phyloP scores from a whole-genome alignment of 2,797 vertebrate genomes.

The Lagocephalus sceleratus region DNA sequence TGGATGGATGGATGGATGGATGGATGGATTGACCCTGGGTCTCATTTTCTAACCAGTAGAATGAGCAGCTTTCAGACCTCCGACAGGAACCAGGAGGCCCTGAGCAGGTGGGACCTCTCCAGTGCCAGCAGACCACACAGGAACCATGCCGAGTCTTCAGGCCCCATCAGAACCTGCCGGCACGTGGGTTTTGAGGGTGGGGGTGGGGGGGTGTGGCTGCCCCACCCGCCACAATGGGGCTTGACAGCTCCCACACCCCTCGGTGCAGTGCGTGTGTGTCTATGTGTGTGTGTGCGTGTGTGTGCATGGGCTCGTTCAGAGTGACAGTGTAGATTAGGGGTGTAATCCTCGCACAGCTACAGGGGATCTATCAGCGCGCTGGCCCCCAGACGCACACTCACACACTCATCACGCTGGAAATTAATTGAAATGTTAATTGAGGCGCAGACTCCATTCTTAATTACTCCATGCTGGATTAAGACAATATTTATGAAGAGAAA shows the following conservation, averaged over 20 bases:
- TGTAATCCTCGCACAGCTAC: slow-evolving; percentile 82
- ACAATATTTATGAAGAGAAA: slow-evolving; percentile 70
- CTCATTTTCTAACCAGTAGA: slow-evolving; percentile 26
- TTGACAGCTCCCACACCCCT: slow-evolving; percentile 81
- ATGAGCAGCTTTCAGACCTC: slow-evolving; percentile 38
- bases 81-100: slow-evolving; percentile 27
- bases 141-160: slow-evolving; percentile 35
- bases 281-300: too few relatives aligned
- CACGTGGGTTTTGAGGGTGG: slow-evolving; percentile 12
- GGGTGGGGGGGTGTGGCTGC: slow-evolving; percentile 38
- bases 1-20: too few relatives aligned
- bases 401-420: slow-evolving; percentile 45
- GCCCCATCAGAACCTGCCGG: slow-evolving; percentile 38
- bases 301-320: slow-evolving; percentile 80
- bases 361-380: slow-evolving; percentile 73
- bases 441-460: slow-evolving; percentile 66
- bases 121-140: slow-evolving; percentile 38
- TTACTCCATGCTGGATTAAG: slow-evolving; percentile 71
- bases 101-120: slow-evolving; percentile 34
- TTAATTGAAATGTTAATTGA: slow-evolving; percentile 79
- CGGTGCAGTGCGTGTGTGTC: slow-evolving; percentile 76
- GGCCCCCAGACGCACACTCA: slow-evolving; percentile 42
- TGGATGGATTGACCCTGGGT: background rate
- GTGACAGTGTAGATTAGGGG: slow-evolving; percentile 84
- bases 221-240: slow-evolving; percentile 67